A percentile compares a stretch with the other conserved stretches of the same genome.
phyloP scores from a whole-genome alignment of 2,797 vertebrate genomes.

The Myotis vivesi region DNA sequence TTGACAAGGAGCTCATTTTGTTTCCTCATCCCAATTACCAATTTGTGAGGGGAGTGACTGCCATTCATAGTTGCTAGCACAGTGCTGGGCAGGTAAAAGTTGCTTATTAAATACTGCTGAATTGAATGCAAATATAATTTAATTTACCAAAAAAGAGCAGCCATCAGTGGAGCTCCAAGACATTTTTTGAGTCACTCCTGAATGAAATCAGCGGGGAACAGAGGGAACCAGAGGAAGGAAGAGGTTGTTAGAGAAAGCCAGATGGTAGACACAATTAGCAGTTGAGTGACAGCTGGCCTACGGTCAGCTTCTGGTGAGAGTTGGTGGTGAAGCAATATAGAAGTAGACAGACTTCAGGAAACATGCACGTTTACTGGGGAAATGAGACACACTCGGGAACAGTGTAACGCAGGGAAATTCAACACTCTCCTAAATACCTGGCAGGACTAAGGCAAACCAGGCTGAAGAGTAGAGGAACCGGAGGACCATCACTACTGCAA shows the following conservation, averaged over 20 bases:
- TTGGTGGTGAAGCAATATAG: not conserved
- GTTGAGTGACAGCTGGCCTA: constrained; percentile 12
- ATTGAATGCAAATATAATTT: not conserved
- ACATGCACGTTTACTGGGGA: not conserved
- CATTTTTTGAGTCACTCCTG: not conserved
- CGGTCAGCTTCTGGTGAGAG: not conserved
- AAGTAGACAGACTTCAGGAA: not conserved
- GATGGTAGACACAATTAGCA: constrained; percentile 15
- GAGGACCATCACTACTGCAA: too few species aligned
- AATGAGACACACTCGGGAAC: not conserved
- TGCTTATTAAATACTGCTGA: not conserved
- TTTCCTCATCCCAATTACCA: not conserved
- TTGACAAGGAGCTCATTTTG: not conserved
- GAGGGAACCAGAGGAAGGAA: constrained; percentile 50
- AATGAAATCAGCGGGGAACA: constrained; percentile 30
- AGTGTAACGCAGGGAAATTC: too few species aligned
- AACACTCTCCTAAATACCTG: too few species aligned
- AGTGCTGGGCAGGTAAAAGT: not conserved
- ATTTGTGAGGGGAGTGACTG: not conserved
- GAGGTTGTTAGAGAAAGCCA: constrained; percentile 2
- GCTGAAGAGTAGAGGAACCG: too few species aligned
- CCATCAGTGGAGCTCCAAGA: not conserved
- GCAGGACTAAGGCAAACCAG: too few species aligned
- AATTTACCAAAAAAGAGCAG: not conserved
- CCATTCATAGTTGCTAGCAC: not conserved